A percentile compares a stretch with the other conserved stretches of the same genome.
These are phyloP conservation scores for Drosophila lacertosa DNA, from an alignment of 1,140 invertebrate species.

Conservation along the genomic window DNA sequence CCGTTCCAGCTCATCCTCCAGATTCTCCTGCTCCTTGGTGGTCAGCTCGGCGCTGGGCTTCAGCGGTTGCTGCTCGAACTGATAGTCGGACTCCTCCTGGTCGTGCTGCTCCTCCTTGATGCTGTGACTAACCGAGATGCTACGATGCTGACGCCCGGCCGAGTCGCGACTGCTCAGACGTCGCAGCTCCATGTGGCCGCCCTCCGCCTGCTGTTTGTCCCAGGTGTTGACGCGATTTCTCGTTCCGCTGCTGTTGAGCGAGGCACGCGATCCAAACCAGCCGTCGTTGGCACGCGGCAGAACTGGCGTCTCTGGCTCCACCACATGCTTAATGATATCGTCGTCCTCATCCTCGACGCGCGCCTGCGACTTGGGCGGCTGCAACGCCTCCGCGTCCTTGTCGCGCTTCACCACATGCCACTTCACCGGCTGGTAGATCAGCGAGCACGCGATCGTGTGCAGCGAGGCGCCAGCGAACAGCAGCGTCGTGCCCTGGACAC, in stretches of 20 bases:
- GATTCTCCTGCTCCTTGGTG: constrained; percentile 52
- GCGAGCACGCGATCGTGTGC: constrained; percentile 86
- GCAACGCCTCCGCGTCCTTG: constrained; percentile 66
- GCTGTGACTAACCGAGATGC: constrained; percentile 72
- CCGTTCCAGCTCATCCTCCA: constrained; percentile 67
- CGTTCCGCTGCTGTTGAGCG: constrained; percentile 68
- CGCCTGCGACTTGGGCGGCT: constrained; percentile 32
- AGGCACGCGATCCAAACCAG: constrained; percentile 85
- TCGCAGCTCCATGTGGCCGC: constrained; percentile 63
- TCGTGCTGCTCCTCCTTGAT: constrained; percentile 67
- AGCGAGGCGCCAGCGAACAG: constrained; percentile 86
- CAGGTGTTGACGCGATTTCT: constrained; percentile 67
- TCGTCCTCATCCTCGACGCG: constrained; percentile 63
- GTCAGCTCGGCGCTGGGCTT: constrained; percentile 28
- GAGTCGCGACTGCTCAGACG: constrained; percentile 61
- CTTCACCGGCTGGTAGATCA: constrained; percentile 87
- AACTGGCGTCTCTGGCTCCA: constrained; percentile 87
- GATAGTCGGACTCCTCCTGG: constrained; percentile 9
- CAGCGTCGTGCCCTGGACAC: constrained; percentile 85
- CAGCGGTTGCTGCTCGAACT: not conserved
- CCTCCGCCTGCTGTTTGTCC: constrained; percentile 52
- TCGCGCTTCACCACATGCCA: constrained; percentile 86
- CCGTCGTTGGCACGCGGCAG: constrained; percentile 88
- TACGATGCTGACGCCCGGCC: constrained; percentile 47
- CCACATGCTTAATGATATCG: constrained; percentile 83